phyloP scores from a whole-genome alignment of 1,140 invertebrate genomes.

The Ceratina calcarata region DNA sequence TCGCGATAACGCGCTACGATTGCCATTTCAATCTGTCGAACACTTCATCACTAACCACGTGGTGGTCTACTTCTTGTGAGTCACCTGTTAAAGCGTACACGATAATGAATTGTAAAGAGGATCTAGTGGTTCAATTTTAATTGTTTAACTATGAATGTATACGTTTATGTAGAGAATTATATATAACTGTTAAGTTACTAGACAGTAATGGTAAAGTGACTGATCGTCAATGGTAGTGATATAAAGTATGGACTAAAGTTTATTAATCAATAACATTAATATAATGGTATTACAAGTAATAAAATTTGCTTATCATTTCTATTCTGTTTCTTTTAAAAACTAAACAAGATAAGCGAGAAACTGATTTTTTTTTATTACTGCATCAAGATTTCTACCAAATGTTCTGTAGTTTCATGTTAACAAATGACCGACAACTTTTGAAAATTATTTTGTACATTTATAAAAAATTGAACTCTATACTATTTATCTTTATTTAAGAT shows the following conservation, averaged over 20 bases:
- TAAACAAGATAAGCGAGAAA: no score
- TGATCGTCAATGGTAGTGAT: not conserved
- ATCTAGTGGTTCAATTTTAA: not conserved
- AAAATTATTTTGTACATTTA: no score
- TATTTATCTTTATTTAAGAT: not conserved
- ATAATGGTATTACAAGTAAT: no score
- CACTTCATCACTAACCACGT: not conserved
- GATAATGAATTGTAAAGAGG: not conserved
- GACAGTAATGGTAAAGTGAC: not conserved
- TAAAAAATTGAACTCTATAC: not conserved
- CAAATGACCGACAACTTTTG: no score
- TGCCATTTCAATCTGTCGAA: conserved; percentile 8
- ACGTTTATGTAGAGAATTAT: not conserved
- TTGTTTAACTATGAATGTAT: not conserved
- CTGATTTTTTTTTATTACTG: not conserved
- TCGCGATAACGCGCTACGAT: not conserved
- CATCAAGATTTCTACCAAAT: not conserved
- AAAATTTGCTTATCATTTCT: no score
- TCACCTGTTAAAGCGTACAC: conserved; percentile 29
- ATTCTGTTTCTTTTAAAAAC: no score
- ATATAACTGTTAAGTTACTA: not conserved
- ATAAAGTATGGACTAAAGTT: not conserved
- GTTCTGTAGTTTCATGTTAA: not conserved
- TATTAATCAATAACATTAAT: no score
- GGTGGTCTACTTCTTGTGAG: not conserved